phyloP scores from a whole-genome alignment of 2,797 vertebrate species.

The Okamejei kenojei region DNA sequence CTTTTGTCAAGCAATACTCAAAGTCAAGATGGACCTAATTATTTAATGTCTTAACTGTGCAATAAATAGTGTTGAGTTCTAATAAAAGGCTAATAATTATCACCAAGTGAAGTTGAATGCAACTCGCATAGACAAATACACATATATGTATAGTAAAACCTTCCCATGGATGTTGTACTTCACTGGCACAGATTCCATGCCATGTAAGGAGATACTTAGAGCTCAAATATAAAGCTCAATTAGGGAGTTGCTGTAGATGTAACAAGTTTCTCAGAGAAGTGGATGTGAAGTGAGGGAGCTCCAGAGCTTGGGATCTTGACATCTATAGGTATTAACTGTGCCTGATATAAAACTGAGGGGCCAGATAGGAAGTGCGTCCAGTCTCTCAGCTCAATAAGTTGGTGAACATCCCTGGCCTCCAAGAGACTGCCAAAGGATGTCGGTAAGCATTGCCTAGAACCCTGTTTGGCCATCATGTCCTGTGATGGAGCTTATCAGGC shows the following conservation, averaged over 20 bases:
- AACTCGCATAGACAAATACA: not conserved
- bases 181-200: not conserved
- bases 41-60: not conserved
- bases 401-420: too few species aligned
- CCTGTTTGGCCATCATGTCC: too few species aligned
- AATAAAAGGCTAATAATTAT: not conserved
- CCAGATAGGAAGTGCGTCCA: too few species aligned
- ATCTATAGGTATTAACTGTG: not conserved
- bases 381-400: too few species aligned
- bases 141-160: not conserved
- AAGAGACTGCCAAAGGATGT: too few species aligned
- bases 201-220: too few species aligned
- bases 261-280: not conserved
- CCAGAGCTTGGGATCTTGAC: not conserved
- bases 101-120: not conserved
- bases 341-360: too few species aligned
- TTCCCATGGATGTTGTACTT: not conserved
- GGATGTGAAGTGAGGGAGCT: not conserved
- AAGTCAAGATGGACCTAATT: not conserved
- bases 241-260: not conserved
- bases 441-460: too few species aligned
- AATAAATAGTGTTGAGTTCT: not conserved
- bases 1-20: not conserved
- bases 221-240: too few species aligned
- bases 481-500: not conserved